A percentile compares a stretch with the other conserved stretches of the same genome.
These are phyloP conservation scores for Coleophora flavipennella DNA, from an alignment of 2,888 invertebrate genomes.

Conservation along the genomic window DNA sequence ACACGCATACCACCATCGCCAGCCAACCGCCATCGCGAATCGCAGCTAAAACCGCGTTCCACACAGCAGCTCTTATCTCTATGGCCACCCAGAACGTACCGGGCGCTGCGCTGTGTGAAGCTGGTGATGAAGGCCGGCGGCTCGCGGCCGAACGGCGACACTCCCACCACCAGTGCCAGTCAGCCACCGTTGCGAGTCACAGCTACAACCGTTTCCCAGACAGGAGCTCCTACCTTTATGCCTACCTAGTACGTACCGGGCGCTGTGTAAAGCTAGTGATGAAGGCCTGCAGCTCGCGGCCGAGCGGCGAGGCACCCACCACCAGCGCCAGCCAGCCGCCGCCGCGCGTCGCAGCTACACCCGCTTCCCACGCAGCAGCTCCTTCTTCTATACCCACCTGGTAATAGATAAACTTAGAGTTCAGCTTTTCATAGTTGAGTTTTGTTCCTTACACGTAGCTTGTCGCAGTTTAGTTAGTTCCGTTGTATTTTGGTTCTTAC, in stretches of 20 bases:
- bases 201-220: constrained; percentile 37
- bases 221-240: constrained; percentile 23
- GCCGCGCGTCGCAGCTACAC: constrained; percentile 29
- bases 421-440: too few species aligned
- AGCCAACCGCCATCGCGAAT: constrained; percentile 34
- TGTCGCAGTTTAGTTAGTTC: too few species aligned
- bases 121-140: too few species aligned
- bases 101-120: not conserved
- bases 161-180: constrained; percentile 48
- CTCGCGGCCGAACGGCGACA: constrained; percentile 35
- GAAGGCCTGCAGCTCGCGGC: constrained; percentile 40
- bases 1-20: constrained; percentile 45
- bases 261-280: constrained; percentile 26
- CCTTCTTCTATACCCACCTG: constrained; percentile 52
- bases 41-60: constrained; percentile 32
- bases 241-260: constrained; percentile 21
- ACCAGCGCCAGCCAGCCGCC: constrained; percentile 49
- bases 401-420: too few species aligned
- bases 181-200: constrained; percentile 25
- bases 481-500: too few species aligned
- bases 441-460: too few species aligned
- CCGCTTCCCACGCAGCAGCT: constrained; percentile 33
- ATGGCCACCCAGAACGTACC: constrained; percentile 20
- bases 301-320: constrained; percentile 52
- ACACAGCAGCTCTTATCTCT: constrained; percentile 34